A percentile compares a stretch with the other conserved stretches of the same genome.
Evolutionary conservation across 2,113 vertebrate genomes (phyloP).

Genomic region (Arenaria interpres): DNA sequence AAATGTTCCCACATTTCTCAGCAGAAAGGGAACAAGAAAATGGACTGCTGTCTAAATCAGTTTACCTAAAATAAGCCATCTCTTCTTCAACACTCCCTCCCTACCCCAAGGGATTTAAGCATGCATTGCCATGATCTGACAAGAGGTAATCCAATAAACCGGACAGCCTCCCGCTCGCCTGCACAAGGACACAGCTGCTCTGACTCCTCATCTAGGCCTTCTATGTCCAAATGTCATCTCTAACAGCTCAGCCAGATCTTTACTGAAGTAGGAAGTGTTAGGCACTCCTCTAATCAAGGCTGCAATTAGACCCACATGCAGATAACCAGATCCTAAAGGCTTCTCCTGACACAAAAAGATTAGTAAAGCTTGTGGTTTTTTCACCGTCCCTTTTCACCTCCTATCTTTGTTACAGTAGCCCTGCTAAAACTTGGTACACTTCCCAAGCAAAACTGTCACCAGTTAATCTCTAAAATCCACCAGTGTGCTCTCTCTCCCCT

Average conservation of each 20-base stretch:
- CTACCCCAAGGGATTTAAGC: slow-evolving; percentile 37
- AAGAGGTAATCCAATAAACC: slow-evolving; percentile 56
- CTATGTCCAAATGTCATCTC: background rate
- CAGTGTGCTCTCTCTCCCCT: background rate
- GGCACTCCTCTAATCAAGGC: background rate
- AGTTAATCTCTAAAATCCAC: slow-evolving; percentile 44
- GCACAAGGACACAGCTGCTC: slow-evolving; percentile 60
- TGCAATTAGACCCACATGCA: background rate
- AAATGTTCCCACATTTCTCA: background rate
- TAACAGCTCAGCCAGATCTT: slow-evolving; percentile 3
- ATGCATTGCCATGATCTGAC: slow-evolving; percentile 43
- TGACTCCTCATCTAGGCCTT: slow-evolving; percentile 22
- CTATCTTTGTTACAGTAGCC: background rate
- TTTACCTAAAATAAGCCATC: slow-evolving; percentile 58
- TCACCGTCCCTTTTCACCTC: background rate
- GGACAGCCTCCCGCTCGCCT: background rate
- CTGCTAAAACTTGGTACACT: background rate
- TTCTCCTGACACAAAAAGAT: background rate
- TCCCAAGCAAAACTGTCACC: slow-evolving; percentile 27
- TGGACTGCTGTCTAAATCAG: background rate
- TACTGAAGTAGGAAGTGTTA: background rate
- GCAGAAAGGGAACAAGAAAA: background rate
- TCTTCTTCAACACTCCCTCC: background rate
- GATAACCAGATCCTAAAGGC: slow-evolving; percentile 11
- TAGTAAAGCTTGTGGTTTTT: background rate